Percentiles rank a stretch among this genome's conserved stretches.
These are phyloP conservation scores for Champsocephalus gunnari DNA, from an alignment of 2,797 vertebrate genomes.

Conservation along the genomic window DNA sequence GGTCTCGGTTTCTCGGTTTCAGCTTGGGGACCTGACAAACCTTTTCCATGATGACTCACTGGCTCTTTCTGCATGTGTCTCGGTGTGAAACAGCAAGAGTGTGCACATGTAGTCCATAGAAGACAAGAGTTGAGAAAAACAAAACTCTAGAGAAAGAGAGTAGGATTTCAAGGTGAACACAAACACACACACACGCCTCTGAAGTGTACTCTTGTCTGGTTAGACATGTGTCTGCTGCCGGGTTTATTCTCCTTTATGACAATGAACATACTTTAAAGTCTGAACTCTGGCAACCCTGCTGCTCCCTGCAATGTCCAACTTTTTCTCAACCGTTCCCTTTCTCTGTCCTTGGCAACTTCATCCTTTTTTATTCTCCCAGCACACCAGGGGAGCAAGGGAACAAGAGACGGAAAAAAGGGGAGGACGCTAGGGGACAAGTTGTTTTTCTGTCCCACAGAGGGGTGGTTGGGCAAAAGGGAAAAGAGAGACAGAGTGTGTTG, in stretches of 20 bases:
- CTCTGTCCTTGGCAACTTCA: conserved; percentile 51
- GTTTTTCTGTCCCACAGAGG: conserved; percentile 69
- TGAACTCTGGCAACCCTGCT: conserved; percentile 4
- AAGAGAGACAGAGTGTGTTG: conserved; percentile 25
- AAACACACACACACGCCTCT: conserved; percentile 1
- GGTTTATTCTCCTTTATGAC: conserved; percentile 8
- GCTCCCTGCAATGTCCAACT: conserved; percentile 12
- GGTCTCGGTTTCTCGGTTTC: conserved; percentile 65
- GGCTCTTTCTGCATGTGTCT: conserved; percentile 56
- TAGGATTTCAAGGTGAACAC: conserved; percentile 20
- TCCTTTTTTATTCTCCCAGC: conserved; percentile 55
- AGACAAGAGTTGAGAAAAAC: conserved; percentile 39
- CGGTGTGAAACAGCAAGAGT: conserved; percentile 45
- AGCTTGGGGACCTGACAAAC: conserved; percentile 74
- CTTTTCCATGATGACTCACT: conserved; percentile 85
- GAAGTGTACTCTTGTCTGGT: conserved; percentile 9
- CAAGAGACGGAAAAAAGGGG: conserved; percentile 44
- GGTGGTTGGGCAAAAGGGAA: conserved; percentile 14
- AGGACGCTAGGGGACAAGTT: conserved; percentile 58
- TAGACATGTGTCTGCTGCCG: conserved; percentile 1
- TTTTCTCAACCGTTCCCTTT: conserved; percentile 19
- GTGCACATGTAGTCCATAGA: conserved; percentile 23
- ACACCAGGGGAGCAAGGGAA: conserved; percentile 56
- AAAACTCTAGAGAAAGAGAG: conserved; percentile 20
- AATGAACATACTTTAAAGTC: background rate